A percentile compares a stretch with the other conserved stretches of the same genome.
Conservation (phyloP, 1,140 invertebrate species). For the Zaprionus kolodkinae region DNA sequence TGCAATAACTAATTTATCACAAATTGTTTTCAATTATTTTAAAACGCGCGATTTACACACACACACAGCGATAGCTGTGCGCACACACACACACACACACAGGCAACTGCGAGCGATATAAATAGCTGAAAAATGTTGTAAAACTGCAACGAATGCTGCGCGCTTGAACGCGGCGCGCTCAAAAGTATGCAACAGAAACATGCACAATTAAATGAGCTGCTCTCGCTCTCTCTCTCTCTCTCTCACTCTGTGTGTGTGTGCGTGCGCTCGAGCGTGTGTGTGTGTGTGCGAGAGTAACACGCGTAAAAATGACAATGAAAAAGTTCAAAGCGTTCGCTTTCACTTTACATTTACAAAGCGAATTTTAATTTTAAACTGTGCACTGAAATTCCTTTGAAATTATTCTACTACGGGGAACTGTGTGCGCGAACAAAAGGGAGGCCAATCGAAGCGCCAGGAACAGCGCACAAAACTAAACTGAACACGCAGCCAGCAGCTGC, state of each 20-base stretch:
- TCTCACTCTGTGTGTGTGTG: not conserved
- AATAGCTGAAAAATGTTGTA: conserved; percentile 42
- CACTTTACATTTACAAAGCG: conserved; percentile 46
- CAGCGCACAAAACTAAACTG: conserved; percentile 74
- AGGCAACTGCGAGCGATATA: conserved; percentile 15
- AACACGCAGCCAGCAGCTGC: conserved; percentile 48
- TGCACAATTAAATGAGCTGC: conserved; percentile 23
- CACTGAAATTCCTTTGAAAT: conserved; percentile 16
- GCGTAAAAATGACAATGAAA: not conserved
- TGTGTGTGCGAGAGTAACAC: not conserved
- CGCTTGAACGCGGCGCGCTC: conserved; percentile 45
- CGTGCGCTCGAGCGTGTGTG: not conserved
- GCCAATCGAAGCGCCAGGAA: conserved; percentile 50
- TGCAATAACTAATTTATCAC: conserved; percentile 35
- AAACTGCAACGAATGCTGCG: conserved; percentile 30
- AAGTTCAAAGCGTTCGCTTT: conserved; percentile 47
- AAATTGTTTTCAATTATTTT: conserved; percentile 74
- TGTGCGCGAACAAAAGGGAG: conserved; percentile 35
- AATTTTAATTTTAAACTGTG: conserved; percentile 38
- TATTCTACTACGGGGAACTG: not conserved
- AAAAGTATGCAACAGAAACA: conserved; percentile 44
- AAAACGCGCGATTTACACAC: conserved; percentile 52
- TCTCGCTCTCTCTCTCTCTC: not conserved
- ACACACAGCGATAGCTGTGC: conserved; percentile 11
- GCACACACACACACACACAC: conserved; percentile 9